Evolutionary conservation across 1,140 invertebrate genomes (phyloP).

Genomic region (Drosophila lacteicornis): DNA sequence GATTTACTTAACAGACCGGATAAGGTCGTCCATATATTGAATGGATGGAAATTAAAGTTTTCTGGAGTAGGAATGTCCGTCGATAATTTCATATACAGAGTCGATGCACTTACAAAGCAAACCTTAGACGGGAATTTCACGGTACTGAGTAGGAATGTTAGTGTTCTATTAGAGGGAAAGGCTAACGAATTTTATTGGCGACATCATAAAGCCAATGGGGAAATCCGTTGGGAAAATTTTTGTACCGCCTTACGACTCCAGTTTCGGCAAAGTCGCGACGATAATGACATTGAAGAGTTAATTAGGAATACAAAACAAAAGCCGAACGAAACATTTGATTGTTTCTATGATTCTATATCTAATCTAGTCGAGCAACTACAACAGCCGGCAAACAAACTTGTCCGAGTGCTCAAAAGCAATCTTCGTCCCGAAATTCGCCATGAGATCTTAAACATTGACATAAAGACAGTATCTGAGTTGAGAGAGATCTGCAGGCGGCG

Average conservation of each 20-base stretch:
- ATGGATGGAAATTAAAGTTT: background rate
- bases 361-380: background rate
- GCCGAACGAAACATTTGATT: background rate
- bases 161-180: background rate
- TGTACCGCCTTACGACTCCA: background rate
- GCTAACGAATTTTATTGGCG: no score
- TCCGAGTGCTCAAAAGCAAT: slow-evolving; percentile 1
- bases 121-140: slow-evolving; percentile 8
- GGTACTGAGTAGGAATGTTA: background rate
- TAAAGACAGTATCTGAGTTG: background rate
- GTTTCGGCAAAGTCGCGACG: background rate
- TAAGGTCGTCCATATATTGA: background rate
- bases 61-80: background rate
- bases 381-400: background rate
- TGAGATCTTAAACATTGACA: background rate
- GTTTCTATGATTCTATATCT: background rate
- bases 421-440: background rate
- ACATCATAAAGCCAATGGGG: no score
- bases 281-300: background rate
- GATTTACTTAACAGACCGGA: background rate
- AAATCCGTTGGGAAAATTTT: background rate
- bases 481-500: background rate
- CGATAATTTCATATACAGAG: background rate
- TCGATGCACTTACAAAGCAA: background rate
- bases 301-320: background rate